phyloP scores from a whole-genome alignment of 2,113 vertebrate genomes.

The Ammodramus savannarum region DNA sequence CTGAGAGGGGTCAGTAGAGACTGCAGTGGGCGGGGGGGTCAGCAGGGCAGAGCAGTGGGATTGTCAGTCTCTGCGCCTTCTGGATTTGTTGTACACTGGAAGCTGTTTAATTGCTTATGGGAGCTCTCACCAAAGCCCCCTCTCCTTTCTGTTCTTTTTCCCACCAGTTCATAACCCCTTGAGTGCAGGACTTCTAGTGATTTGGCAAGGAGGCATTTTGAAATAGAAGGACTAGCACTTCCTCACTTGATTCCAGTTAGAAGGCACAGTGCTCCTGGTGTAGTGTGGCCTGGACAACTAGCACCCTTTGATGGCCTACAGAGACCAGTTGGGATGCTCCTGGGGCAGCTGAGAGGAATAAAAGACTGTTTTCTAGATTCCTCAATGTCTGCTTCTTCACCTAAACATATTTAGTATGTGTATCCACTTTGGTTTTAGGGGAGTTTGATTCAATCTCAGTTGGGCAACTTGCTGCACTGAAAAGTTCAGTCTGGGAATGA shows the following conservation, averaged over 20 bases:
- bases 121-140: neutral
- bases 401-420: neutral
- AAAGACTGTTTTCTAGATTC: neutral
- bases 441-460: neutral
- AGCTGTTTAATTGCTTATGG: neutral
- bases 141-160: neutral
- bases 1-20: neutral
- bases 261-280: neutral
- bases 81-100: neutral
- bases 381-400: neutral
- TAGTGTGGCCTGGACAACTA: neutral
- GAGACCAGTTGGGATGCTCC: neutral
- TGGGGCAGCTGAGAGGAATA: neutral
- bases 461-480: neutral
- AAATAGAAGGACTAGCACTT: neutral
- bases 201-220: neutral
- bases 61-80: neutral
- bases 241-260: neutral
- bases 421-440: neutral
- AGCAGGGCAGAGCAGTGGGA: neutral
- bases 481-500: neutral
- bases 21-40: neutral
- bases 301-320: neutral
- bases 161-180: neutral
- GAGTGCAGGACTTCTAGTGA: neutral